A percentile compares a stretch with the other conserved stretches of the same genome.
Conservation (phyloP, 2,888 invertebrate genomes). For the Sarcophaga subvicina region DNA sequence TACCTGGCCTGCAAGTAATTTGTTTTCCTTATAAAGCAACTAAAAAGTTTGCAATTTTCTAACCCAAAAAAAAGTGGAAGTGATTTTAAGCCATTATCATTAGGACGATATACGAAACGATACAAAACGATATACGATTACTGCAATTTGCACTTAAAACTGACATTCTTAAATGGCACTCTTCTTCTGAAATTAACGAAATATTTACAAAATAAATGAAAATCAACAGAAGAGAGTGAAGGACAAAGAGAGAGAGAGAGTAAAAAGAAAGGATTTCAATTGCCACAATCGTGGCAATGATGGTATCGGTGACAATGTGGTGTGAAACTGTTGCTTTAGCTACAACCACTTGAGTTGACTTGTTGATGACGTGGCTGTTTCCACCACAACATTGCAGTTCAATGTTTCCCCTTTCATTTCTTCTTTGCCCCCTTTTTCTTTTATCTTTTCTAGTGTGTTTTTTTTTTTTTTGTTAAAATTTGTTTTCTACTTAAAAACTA, state of each 20-base stretch:
- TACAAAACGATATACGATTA: slow-evolving; percentile 77
- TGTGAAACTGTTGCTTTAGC: slow-evolving; percentile 23
- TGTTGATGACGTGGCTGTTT: neutral
- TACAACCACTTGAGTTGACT: neutral
- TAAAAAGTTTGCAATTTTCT: too few species aligned
- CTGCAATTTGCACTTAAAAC: slow-evolving; percentile 81
- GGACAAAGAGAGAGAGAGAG: too few species aligned
- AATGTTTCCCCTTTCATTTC: neutral
- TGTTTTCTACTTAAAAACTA: slow-evolving; percentile 69
- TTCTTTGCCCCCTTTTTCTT: slow-evolving; percentile 36
- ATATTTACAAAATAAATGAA: slow-evolving; percentile 51
- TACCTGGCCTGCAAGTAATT: too few species aligned
- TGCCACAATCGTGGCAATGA: slow-evolving; percentile 30
- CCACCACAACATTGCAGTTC: too few species aligned
- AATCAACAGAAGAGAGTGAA: neutral
- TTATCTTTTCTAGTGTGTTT: slow-evolving; percentile 32
- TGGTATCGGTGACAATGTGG: slow-evolving; percentile 41
- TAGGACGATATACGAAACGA: slow-evolving; percentile 59
- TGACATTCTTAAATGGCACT: slow-evolving; percentile 72
- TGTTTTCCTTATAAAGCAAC: too few species aligned
- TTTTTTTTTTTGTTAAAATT: slow-evolving; percentile 63
- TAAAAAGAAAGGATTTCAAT: neutral
- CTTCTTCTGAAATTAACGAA: slow-evolving; percentile 69
- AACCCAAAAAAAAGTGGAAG: neutral
- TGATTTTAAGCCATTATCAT: slow-evolving; percentile 43